Evolutionary conservation across 1,140 invertebrate genomes (phyloP).

Genomic region (Zophobas morio): DNA sequence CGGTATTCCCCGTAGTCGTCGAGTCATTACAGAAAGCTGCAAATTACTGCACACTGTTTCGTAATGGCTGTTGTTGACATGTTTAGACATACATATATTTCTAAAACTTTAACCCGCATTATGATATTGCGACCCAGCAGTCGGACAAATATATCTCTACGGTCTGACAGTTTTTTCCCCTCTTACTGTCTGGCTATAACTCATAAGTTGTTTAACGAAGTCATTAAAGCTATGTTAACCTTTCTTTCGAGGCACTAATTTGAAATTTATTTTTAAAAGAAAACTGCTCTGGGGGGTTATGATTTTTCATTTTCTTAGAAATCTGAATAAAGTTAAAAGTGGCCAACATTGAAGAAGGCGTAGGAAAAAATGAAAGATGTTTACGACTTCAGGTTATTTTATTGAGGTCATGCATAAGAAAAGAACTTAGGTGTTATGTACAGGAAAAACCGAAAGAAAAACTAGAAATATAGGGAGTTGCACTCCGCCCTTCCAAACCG

Average conservation of each 20-base stretch:
- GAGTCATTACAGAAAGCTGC: conserved; percentile 53
- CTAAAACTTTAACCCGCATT: conserved; percentile 55
- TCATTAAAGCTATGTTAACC: conserved; percentile 28
- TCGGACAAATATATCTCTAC: conserved; percentile 49
- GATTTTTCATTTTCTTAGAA: no score
- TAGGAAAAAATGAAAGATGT: no score
- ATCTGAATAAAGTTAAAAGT: no score
- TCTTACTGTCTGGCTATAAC: conserved; percentile 24
- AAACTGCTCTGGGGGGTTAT: not conserved
- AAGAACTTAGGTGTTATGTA: no score
- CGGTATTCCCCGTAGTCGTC: conserved; percentile 35
- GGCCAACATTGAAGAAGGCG: no score
- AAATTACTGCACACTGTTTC: conserved; percentile 59
- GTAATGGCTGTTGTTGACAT: conserved; percentile 63
- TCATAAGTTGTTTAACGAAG: conserved; percentile 29
- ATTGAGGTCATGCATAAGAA: no score
- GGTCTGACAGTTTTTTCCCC: conserved; percentile 48
- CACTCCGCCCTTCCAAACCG: no score
- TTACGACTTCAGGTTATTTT: no score
- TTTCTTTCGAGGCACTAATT: conserved; percentile 18
- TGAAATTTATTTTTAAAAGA: conserved; percentile 29
- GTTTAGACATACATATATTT: conserved; percentile 59
- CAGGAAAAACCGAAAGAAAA: no score
- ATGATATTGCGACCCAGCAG: conserved; percentile 54
- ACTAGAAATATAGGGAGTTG: no score